Conservation (phyloP, 2,888 invertebrate genomes). For the Apamea crenata region DNA sequence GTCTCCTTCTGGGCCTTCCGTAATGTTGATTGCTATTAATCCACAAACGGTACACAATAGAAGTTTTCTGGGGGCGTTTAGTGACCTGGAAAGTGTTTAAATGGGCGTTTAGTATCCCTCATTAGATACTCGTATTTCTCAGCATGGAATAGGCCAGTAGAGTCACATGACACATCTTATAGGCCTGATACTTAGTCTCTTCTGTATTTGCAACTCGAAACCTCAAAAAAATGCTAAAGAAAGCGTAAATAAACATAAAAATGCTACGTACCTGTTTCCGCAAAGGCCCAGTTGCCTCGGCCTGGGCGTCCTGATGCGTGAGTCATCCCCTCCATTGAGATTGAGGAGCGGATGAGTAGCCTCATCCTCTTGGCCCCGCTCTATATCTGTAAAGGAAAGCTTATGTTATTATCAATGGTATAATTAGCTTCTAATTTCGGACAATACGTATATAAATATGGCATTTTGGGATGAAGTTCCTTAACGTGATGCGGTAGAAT, state of each 20-base stretch:
- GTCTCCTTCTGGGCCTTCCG: not conserved
- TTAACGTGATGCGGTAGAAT: not conserved
- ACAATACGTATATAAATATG: not conserved
- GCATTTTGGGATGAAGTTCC: not conserved
- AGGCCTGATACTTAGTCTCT: too few relatives aligned
- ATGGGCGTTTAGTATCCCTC: too few relatives aligned
- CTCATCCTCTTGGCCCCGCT: slow-evolving; percentile 72
- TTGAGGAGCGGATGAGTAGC: slow-evolving; percentile 71
- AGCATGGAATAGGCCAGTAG: too few relatives aligned
- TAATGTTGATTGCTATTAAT: not conserved
- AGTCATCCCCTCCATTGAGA: slow-evolving; percentile 36
- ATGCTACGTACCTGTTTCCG: slow-evolving; percentile 61
- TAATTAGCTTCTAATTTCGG: not conserved
- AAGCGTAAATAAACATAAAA: not conserved
- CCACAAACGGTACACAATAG: not conserved
- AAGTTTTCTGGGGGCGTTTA: too few relatives aligned
- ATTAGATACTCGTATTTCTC: too few relatives aligned
- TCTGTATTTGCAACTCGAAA: not conserved
- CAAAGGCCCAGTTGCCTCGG: slow-evolving; percentile 67
- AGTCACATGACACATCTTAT: not conserved
- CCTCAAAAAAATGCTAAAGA: not conserved
- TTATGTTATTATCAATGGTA: not conserved
- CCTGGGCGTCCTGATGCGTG: slow-evolving; percentile 60
- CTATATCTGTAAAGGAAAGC: slow-evolving; percentile 71
- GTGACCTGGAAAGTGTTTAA: too few relatives aligned